These are phyloP conservation scores for Heliconius hewitsoni DNA, from an alignment of 1,140 invertebrate genomes.

Conservation along the genomic window DNA sequence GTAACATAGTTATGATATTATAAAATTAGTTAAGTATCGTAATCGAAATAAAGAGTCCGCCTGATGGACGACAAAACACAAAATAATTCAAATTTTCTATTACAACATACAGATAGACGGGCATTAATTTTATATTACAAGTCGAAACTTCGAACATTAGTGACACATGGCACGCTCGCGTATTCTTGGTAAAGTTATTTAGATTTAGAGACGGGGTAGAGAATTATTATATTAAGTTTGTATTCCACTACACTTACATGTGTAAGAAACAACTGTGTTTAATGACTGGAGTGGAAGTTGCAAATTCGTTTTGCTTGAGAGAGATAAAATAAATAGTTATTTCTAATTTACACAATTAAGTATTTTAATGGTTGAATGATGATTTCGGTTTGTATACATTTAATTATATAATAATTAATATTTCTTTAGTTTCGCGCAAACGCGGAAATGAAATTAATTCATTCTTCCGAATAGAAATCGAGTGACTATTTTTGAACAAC, in stretches of 20 bases:
- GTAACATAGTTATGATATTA: too few relatives aligned
- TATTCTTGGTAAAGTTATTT: slow-evolving; percentile 13
- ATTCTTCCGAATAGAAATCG: too few relatives aligned
- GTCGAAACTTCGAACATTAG: slow-evolving; percentile 18
- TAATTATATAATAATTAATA: background rate
- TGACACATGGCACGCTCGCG: slow-evolving; percentile 10
- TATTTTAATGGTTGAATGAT: background rate
- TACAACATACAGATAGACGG: background rate
- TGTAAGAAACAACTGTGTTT: slow-evolving; percentile 6
- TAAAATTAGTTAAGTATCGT: too few relatives aligned
- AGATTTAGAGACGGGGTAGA: slow-evolving; percentile 4
- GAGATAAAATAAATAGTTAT: slow-evolving; percentile 4
- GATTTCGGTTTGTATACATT: background rate
- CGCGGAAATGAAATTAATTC: too few relatives aligned
- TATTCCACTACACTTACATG: slow-evolving; percentile 4
- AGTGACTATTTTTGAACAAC: too few relatives aligned
- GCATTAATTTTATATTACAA: slow-evolving; percentile 1
- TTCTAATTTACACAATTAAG: background rate
- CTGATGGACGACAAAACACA: background rate
- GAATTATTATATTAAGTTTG: slow-evolving; percentile 7
- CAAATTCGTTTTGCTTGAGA: background rate
- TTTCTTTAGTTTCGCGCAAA: background rate
- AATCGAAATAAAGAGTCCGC: too few relatives aligned
- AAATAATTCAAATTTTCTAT: background rate
- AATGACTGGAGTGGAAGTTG: background rate